phyloP scores from a whole-genome alignment of 2,113 vertebrate species.

The Ovis canadensis region DNA sequence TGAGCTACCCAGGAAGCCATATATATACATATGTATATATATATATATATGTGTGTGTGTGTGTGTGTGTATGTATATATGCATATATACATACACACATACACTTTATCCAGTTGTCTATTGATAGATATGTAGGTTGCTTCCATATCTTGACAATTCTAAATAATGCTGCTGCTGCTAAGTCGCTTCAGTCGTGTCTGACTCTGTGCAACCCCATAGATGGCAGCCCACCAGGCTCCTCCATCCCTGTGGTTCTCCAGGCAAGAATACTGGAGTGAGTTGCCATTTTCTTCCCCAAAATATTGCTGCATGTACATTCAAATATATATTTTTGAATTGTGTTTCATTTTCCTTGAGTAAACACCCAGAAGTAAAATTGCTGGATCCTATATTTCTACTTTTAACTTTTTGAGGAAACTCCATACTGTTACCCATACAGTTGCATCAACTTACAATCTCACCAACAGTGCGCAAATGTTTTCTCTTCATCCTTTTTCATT shows the following conservation, averaged over 20 bases:
- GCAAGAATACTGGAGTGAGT: not conserved
- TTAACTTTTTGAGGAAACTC: not conserved
- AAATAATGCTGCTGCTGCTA: not conserved
- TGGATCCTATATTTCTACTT: not conserved
- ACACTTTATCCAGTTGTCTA: not conserved
- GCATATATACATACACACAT: not conserved
- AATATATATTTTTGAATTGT: not conserved
- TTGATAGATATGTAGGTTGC: not conserved
- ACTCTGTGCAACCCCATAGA: not conserved
- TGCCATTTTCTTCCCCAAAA: not conserved
- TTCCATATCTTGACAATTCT: not conserved
- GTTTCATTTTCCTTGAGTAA: not conserved
- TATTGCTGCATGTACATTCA: not conserved
- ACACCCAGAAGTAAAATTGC: not conserved
- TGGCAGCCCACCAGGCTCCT: not conserved
- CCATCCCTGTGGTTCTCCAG: not conserved
- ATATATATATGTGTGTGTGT: too few species aligned
- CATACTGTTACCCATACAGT: not conserved
- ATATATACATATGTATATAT: not conserved
- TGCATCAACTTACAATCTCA: not conserved
- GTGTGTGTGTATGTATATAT: fast-evolving
- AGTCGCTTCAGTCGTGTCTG: fast-evolving
- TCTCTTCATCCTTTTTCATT: not conserved
- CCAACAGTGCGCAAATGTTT: not conserved
- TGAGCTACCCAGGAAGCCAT: not conserved